A percentile compares a stretch with the other conserved stretches of the same genome.
Evolutionary conservation across 2,113 vertebrate genomes (phyloP).

Genomic region (Chinchilla lanigera): DNA sequence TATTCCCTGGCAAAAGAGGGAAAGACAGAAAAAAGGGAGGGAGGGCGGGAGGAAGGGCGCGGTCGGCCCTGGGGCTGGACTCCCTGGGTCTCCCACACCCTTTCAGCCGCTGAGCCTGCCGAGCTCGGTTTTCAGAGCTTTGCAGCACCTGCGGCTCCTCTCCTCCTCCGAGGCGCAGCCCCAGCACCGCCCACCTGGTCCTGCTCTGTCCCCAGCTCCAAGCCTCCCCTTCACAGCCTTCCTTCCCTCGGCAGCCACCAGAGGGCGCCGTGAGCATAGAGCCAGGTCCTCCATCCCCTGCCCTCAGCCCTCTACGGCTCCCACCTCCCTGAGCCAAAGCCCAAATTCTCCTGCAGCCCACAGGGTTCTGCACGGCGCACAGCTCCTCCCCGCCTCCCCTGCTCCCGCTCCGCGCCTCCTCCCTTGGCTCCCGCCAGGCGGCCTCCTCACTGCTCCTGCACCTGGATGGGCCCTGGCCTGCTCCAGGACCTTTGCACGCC

Average conservation of each 20-base stretch:
- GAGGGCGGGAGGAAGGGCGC: no score
- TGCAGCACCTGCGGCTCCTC: neutral
- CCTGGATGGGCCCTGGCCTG: neutral
- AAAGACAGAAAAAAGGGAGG: neutral
- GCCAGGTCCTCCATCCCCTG: neutral
- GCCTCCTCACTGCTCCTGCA: neutral
- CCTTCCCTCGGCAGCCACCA: neutral
- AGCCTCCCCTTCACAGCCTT: neutral
- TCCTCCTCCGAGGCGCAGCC: neutral
- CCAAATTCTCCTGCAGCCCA: neutral
- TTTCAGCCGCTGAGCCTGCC: neutral
- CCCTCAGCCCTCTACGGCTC: neutral
- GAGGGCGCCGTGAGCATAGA: neutral
- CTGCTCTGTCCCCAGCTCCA: accelerated
- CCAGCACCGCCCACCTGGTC: neutral
- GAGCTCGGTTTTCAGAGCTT: neutral
- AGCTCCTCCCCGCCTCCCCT: no score
- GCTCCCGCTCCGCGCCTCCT: no score
- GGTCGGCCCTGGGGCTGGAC: accelerated
- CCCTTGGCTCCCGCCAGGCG: neutral
- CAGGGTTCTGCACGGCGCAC: accelerated
- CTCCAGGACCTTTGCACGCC: neutral
- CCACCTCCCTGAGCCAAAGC: neutral
- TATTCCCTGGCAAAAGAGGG: neutral
- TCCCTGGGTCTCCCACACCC: neutral